Evolutionary conservation across 2,888 invertebrate genomes (phyloP), one percentile per base, ranked within the genome.

Genomic region (Cheilosia urbana): DNA sequence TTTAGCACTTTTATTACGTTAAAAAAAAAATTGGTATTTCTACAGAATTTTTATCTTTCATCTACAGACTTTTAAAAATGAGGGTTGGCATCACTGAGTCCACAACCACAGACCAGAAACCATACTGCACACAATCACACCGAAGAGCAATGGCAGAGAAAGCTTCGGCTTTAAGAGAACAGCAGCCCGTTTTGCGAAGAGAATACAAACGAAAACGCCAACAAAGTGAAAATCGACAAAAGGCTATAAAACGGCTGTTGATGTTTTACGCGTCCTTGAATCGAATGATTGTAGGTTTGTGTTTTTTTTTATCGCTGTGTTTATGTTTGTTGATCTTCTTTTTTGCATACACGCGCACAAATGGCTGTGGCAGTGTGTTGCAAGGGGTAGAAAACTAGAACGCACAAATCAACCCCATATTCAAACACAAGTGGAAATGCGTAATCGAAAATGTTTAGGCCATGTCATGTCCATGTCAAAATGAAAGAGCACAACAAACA

Each of bases 191-290:
- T 51, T 9, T 19, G 6, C 2, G 11, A 27, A 77, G 55, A 69
- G 21, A 34, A 17, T 19, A 11, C 19, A 17, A 17, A 42, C 15
- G 69, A 49, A 77, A 17, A 9, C 53, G 34, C 51, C 30, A 30
- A 19, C 40, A 72, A 58, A 65, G 19, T 17, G 34, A 17, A 51
- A 63, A 71, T 37, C 47, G 24, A 69, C 55, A 71, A 68, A 68
- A 51, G 57, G 51, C 72, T 51, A 65, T 72, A 65, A 79, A 79
- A 72, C 78, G 72, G 72, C 78, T 72, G 78, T 53, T 79, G 58
- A 79, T 79, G 71, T 72, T 79, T 49, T 51, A 60, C 72, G 78
- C 72, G 78, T 79, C 78, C 78, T 79, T 79, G 78, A 79, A 79
- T 55, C 72, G 49, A 58, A 15, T 47, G 17, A n/a, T 62, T 21